Conservation (phyloP, 2,888 invertebrate species). For the Dicyrtomina minuta region DNA sequence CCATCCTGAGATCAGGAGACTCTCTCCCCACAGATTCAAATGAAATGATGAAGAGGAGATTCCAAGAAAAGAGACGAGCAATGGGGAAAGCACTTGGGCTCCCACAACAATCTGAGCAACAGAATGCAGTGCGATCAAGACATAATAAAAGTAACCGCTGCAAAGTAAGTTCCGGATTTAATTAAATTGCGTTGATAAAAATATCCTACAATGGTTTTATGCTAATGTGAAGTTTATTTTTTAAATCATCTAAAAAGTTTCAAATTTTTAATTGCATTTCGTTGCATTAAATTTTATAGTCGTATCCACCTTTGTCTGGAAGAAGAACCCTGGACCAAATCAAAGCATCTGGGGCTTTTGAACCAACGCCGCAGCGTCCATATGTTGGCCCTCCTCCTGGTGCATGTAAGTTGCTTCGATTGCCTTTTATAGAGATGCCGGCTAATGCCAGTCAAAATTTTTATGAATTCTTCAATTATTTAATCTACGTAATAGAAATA, state of each 20-base stretch:
- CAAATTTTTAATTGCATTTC: neutral
- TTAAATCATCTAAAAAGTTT: too few species aligned
- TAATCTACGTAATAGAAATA: too few species aligned
- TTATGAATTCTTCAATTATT: neutral
- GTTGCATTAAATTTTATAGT: too few species aligned
- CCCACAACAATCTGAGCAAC: neutral
- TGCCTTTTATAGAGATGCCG: too few species aligned
- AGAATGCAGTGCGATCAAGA: too few species aligned
- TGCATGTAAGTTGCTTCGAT: too few species aligned
- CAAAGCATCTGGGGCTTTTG: constrained; percentile 41
- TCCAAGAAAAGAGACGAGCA: constrained; percentile 6
- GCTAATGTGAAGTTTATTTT: neutral
- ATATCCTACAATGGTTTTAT: neutral
- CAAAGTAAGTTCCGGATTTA: neutral
- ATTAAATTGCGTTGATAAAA: neutral
- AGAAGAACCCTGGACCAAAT: constrained; percentile 39
- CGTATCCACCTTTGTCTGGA: constrained; percentile 4
- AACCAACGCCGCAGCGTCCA: constrained; percentile 19
- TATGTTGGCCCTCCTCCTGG: neutral
- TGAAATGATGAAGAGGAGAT: constrained; percentile 30
- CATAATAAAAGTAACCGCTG: neutral
- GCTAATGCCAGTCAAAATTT: too few species aligned
- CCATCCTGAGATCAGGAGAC: constrained; percentile 42
- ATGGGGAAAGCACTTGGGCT: constrained; percentile 13
- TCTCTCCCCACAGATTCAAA: constrained; percentile 35